Conservation (phyloP, 2,888 invertebrate genomes). For the Epinotia ramella region DNA sequence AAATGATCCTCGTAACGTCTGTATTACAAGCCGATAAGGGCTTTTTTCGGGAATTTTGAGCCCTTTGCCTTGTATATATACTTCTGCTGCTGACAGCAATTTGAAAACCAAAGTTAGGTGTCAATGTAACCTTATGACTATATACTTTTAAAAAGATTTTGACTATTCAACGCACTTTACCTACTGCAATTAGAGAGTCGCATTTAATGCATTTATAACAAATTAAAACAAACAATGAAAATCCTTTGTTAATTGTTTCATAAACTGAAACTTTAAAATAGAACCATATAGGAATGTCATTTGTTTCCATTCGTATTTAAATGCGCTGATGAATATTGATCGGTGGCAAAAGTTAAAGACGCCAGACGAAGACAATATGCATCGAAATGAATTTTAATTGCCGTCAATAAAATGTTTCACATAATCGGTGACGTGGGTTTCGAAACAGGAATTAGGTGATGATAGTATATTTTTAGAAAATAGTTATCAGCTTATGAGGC, state of each 20-base stretch:
- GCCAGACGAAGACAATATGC: constrained; percentile 15
- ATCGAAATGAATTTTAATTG: constrained; percentile 25
- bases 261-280: constrained; percentile 22
- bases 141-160: too few species aligned
- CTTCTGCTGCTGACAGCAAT: too few species aligned
- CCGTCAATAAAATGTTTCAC: neutral
- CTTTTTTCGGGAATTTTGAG: too few species aligned
- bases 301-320: constrained; percentile 30
- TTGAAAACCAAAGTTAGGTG: too few species aligned
- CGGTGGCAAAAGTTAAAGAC: constrained; percentile 31
- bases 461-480: neutral
- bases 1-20: too few species aligned
- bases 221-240: neutral
- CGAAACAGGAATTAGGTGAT: neutral
- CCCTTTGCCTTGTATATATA: too few species aligned
- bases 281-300: neutral
- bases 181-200: too few species aligned
- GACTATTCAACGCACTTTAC: too few species aligned
- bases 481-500: too few species aligned
- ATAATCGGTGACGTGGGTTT: neutral
- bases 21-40: too few species aligned
- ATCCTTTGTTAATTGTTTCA: neutral
- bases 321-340: constrained; percentile 32
- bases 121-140: too few species aligned
- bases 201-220: too few species aligned